Evolutionary conservation across 2,113 vertebrate genomes (phyloP).

Genomic region (Eptesicus fuscus): DNA sequence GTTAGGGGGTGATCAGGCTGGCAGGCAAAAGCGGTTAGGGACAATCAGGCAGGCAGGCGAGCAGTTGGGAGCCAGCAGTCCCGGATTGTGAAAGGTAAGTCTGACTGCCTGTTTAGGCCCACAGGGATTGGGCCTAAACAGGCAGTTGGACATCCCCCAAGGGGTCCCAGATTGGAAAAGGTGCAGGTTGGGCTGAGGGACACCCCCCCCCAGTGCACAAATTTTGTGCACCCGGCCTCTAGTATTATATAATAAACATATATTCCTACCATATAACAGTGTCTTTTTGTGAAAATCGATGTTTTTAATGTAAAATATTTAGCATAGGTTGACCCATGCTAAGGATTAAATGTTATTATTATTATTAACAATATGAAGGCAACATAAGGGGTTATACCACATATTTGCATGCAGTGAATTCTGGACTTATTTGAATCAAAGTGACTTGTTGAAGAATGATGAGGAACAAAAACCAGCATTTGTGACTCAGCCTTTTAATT

Average conservation of each 20-base stretch:
- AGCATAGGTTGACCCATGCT: not conserved
- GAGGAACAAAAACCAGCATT: not conserved
- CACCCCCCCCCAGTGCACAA: no score
- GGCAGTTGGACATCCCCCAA: no score
- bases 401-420: not conserved
- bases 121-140: no score
- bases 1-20: no score
- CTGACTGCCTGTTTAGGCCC: no score
- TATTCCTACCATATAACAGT: not conserved
- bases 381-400: not conserved
- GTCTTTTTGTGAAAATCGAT: not conserved
- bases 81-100: no score
- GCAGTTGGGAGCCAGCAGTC: no score
- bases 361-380: not conserved
- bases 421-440: not conserved
- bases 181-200: no score
- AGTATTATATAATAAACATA: not conserved
- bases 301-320: not conserved
- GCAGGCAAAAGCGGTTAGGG: no score
- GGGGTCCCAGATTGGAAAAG: no score
- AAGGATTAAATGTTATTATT: not conserved
- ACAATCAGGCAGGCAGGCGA: no score
- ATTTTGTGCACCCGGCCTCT: no score
- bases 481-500: not conserved
- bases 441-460: not conserved